Evolutionary conservation across 2,888 invertebrate genomes (phyloP).

Genomic region (Pharmacophagus antenor): DNA sequence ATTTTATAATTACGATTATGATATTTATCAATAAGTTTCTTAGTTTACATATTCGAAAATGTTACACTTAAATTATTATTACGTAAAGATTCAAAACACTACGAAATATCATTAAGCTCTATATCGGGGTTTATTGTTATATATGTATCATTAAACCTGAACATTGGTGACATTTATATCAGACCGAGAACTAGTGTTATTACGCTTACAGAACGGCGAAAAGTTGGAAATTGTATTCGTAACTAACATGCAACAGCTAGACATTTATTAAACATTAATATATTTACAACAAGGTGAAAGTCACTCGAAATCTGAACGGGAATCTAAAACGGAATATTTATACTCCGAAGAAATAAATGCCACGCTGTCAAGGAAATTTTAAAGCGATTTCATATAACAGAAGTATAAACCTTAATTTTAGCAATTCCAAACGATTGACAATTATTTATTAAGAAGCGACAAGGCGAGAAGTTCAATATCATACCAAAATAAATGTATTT

Average conservation of each 20-base stretch:
- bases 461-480: slow-evolving; percentile 25
- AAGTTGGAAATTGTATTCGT: slow-evolving; percentile 1
- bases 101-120: slow-evolving; percentile 58
- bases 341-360: not conserved
- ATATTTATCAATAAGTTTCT: slow-evolving; percentile 35
- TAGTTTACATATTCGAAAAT: slow-evolving; percentile 38
- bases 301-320: slow-evolving; percentile 29
- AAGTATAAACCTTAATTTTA: not conserved
- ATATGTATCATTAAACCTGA: slow-evolving; percentile 19
- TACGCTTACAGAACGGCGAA: too few species aligned
- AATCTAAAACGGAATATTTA: not conserved
- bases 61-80: slow-evolving; percentile 34
- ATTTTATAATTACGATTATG: slow-evolving; percentile 3
- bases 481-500: slow-evolving; percentile 30
- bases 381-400: too few species aligned
- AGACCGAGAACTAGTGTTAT: slow-evolving; percentile 19
- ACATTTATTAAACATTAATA: slow-evolving; percentile 13
- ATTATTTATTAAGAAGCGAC: slow-evolving; percentile 17
- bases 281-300: slow-evolving; percentile 25
- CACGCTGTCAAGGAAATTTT: too few species aligned
- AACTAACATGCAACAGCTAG: slow-evolving; percentile 14
- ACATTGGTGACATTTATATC: slow-evolving; percentile 14
- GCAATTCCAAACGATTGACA: not conserved
- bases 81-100: slow-evolving; percentile 41
- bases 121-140: slow-evolving; percentile 49